Base-by-base conservation (phyloP, 2,888 invertebrate genomes). In the Gari tellinella region DNA sequence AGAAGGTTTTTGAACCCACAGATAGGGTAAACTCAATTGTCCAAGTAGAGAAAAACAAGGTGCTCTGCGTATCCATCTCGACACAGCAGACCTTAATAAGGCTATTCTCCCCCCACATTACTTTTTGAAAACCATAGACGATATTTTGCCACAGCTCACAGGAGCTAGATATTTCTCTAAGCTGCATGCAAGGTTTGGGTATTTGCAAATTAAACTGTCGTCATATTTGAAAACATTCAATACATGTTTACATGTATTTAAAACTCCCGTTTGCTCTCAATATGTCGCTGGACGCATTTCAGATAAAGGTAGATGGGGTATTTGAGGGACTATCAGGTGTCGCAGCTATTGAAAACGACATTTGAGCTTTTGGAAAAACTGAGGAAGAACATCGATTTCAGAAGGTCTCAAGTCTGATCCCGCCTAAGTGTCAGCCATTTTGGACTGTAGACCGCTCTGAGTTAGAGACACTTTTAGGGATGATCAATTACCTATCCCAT, bases 91-190 rank as follows among this genome's bases (percentile, higher is more conserved):
- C 45, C 38, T 55, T 25, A 51, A 48, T 17, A 55, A 37, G 23
- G 25, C 14, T n/a, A 58, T 38, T 23, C 52, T 38, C 3, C 31
- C 63, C 2, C 67, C 67, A 23, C 57, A 63, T 41, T 73, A 73
- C 31, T 67, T 58, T 21, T 51, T 61, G 41, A 41, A 25, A 40
- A 61, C 72, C 3, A 19, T 66, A 5, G 66, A 72, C 15, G 72
- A 72, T 48, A 40, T 72, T 38, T 45, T 64, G 25, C 70, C 70
- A 23, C 19, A 38, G 15, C 21, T 70, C 8, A 37, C 31, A 40
- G 55, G 69, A 10, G 78, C 73, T 0, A 70, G 64, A 51, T 68
- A 65, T 49, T 81, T 75, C 46, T 57, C 63, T 0, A 63, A 79
- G 43, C 52, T 68, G 12, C 72, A 76, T 45, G 70, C 68, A 2